Evolutionary conservation across 2,113 vertebrate genomes (phyloP), one percentile per base, ranked within the genome.

Genomic region (Cephalopterus ornatus): DNA sequence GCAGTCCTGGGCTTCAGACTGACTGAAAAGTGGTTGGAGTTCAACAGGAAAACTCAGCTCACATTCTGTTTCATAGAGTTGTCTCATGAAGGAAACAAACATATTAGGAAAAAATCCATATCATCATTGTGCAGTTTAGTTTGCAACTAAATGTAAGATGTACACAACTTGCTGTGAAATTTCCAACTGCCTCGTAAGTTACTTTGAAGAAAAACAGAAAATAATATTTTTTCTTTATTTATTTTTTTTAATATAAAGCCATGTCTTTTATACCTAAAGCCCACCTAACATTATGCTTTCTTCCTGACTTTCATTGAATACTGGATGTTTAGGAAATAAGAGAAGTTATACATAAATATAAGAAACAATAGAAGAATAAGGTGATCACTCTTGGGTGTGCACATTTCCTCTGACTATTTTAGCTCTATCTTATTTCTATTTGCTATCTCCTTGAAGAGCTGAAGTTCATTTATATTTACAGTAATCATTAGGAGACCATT

Each of bases 151-250:
- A 62, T 8, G 21, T 35, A 59, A 35, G 22, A 19, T 32, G 8
- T 55, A 27, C 26, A 56, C 15, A 63, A 22, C 10, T 3, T 65
- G 9, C 42, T 65, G 22, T 41, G 35, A 76, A 75, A 46, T 41
- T 61, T 83, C 12, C 16, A 19, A 35, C 8, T 39, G 1, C 11
- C 7, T 44, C 70, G 11, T 12, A 50, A 81, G 10, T 52, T 70
- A 70, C 27, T 81, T 62, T 33, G 6, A 58, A 56, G 11, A 65
- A 73, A 56, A 76, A 1, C 8, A 80, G 11, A 65, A 59, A 9
- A 53, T 4, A 3, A 6, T 9, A 0, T 37, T 18, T 22, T 28
- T 52, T 16, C 3, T 6, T 15, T 8, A 3, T 0, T 24, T 21
- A 8, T 6, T 9, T 5, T 13, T 5, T 41, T 62, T 52, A 8